A percentile compares a stretch with the other conserved stretches of the same genome.
phyloP scores from a whole-genome alignment of 2,888 invertebrate genomes.

The Calephelis perditalis region DNA sequence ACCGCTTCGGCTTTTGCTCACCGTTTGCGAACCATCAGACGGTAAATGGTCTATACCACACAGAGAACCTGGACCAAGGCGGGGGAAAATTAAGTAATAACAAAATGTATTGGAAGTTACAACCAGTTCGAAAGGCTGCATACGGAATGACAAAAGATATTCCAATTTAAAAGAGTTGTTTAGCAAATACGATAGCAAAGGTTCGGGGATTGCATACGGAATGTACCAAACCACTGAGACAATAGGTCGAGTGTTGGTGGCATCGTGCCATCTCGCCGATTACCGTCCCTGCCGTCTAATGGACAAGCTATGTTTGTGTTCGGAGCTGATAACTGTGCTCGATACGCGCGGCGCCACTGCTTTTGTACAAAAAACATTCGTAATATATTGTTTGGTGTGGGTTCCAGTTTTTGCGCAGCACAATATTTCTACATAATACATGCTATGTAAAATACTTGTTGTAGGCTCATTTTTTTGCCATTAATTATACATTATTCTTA shows the following conservation, averaged over 20 bases:
- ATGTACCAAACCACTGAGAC: conserved; percentile 53
- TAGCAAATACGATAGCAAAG: conserved; percentile 13
- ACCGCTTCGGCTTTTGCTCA: no score
- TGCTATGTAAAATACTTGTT: not conserved
- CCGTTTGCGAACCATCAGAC: no score
- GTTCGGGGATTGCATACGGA: conserved; percentile 32
- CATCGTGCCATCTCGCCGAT: conserved; percentile 67
- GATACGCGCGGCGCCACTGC: conserved; percentile 75
- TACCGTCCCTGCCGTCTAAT: conserved; percentile 78
- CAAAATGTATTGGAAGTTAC: no score
- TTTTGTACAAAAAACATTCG: conserved; percentile 35
- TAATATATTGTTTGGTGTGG: conserved; percentile 23
- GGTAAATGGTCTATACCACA: no score
- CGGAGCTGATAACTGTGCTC: conserved; percentile 61
- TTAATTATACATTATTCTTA: no score
- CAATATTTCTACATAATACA: conserved; percentile 5
- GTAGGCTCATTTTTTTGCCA: no score
- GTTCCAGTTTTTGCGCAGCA: conserved; percentile 29
- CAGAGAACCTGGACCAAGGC: no score
- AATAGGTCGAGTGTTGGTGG: conserved; percentile 70
- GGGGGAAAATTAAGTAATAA: no score
- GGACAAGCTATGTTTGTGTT: conserved; percentile 77
- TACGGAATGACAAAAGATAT: not conserved
- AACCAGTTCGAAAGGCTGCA: no score
- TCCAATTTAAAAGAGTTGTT: conserved; percentile 13